Base-by-base conservation (phyloP, 2,888 invertebrate genomes). In the Hydraecia micacea region DNA sequence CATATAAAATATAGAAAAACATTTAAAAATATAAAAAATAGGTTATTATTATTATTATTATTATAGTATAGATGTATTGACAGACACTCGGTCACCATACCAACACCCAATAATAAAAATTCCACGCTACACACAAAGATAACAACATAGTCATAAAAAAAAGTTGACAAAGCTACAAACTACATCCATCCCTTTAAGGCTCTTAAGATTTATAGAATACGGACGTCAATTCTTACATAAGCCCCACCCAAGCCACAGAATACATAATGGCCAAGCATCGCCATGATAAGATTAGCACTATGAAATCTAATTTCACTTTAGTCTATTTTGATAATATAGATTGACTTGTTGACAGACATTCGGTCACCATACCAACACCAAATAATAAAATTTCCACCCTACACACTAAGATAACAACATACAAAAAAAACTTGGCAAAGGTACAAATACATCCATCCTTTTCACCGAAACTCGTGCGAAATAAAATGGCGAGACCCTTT, bases 401-500 rank as follows among this genome's bases (percentile, higher is more conserved):
- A 65, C 39, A 39, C 15, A 66, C 15, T n/a, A 39, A n/a, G 15
- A 42, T 28, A n/a, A 66, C 42, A 55, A 49, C 2, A 42, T 15
- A 32, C 18, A 60, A 52, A 60, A 21, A 65, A 69, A 62, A 6
- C 15, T 73, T 67, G 32, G 13, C 66, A 62, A 18, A 21, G 28
- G 1, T 13, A 71, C 73, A 66, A 39, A 11, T 21, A 55, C 28
- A n/a, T 28, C 25, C 36, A 8, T 15, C 39, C n/a, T n/a, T 36
- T 65, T 42, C 58, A 3, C 36, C 6, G n/a, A 73, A 55, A 58
- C 18, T 42, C 60, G 49, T 52, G 60, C 68, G 52, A 39, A 68
- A 72, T 65, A 63, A 73, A 80, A 65, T 58, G 32, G 65, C 77
- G 76, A 58, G 62, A 66, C 66, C 79, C 70, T 73, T 83, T 70